Conservation (phyloP, 1,140 invertebrate genomes). For the Drosophila funebris region DNA sequence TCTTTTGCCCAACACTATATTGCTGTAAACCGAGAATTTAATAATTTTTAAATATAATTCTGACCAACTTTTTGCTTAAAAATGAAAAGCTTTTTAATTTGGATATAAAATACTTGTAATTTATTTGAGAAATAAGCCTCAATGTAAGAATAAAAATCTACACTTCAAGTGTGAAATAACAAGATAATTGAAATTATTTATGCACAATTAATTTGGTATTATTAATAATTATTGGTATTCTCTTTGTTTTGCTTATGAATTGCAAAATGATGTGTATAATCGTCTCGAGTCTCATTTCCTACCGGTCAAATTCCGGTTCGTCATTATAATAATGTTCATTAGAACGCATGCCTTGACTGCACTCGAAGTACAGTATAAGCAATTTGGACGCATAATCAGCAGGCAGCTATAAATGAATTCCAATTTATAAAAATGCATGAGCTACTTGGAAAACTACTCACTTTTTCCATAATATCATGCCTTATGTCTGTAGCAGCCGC, state of each 20-base stretch:
- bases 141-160: constrained; percentile 14
- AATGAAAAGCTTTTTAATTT: not conserved
- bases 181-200: constrained; percentile 22
- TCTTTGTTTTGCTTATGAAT: too few species aligned
- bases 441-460: constrained; percentile 18
- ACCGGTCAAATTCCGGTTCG: constrained; percentile 69
- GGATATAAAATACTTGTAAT: constrained; percentile 23
- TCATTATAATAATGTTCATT: constrained; percentile 61
- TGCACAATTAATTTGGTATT: constrained; percentile 32
- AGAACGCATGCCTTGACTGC: constrained; percentile 63
- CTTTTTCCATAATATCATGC: constrained; percentile 63
- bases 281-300: constrained; percentile 20
- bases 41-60: not conserved
- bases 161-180: constrained; percentile 44
- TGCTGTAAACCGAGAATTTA: not conserved
- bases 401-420: constrained; percentile 41
- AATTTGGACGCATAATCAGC: constrained; percentile 52
- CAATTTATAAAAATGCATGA: not conserved
- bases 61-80: too few species aligned
- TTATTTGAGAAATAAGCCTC: constrained; percentile 33
- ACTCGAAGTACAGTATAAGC: constrained; percentile 58
- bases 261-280: constrained; percentile 28
- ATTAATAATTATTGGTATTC: constrained; percentile 21
- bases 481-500: constrained; percentile 70
- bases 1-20: too few species aligned